These are phyloP conservation scores for Mystacides longicornis DNA, from an alignment of 2,888 invertebrate species.

Conservation along the genomic window DNA sequence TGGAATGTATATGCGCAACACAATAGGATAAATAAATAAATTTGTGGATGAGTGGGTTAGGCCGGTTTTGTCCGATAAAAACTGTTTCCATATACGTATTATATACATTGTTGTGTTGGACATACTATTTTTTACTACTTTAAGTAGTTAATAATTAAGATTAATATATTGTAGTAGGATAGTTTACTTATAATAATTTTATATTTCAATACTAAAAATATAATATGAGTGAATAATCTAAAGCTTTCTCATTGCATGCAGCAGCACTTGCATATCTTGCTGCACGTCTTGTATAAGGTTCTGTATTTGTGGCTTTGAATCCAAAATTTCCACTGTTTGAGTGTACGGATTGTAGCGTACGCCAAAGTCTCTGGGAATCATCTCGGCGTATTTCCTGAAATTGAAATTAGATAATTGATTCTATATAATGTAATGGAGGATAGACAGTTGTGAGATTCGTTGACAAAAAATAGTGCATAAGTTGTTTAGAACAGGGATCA, in stretches of 20 bases:
- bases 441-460: too few species aligned
- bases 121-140: too few species aligned
- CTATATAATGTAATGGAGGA: neutral
- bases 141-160: too few species aligned
- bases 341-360: conserved; percentile 96
- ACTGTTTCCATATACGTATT: too few species aligned
- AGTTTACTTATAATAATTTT: neutral
- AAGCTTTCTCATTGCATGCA: conserved; percentile 68
- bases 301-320: conserved; percentile 84
- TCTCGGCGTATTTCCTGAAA: conserved; percentile 79
- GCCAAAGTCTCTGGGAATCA: conserved; percentile 86
- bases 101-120: too few species aligned
- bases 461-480: too few species aligned
- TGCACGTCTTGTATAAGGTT: conserved; percentile 74
- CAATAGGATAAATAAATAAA: too few species aligned
- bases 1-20: too few species aligned
- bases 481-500: too few species aligned
- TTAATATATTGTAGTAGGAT: too few species aligned
- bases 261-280: conserved; percentile 70
- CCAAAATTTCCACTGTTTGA: conserved; percentile 86
- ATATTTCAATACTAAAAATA: neutral
- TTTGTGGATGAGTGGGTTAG: too few species aligned
- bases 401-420: neutral
- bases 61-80: too few species aligned
- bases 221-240: conserved; percentile 31